Conservation (phyloP, 1,140 invertebrate genomes). For the Tetraneura akinire region DNA sequence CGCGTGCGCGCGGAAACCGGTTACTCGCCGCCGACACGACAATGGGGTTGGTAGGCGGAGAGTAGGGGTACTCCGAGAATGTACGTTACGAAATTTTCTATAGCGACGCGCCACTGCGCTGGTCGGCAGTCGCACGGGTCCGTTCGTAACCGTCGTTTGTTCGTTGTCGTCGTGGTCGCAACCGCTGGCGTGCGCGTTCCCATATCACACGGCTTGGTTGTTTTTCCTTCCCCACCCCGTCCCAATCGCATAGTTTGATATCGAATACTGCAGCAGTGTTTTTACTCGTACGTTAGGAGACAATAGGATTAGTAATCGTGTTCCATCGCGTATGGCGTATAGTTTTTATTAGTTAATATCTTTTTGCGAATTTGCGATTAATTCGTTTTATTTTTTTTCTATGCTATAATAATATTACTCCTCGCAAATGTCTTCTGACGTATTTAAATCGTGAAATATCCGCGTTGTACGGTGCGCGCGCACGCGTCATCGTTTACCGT, state of each 20-base stretch:
- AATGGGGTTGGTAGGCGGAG: not conserved
- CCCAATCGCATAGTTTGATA: not conserved
- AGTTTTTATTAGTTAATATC: too few relatives aligned
- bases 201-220: not conserved
- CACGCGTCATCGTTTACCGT: not conserved
- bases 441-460: constrained; percentile 23
- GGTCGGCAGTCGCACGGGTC: constrained; percentile 20
- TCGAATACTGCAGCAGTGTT: too few relatives aligned
- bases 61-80: constrained; percentile 24
- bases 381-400: too few relatives aligned
- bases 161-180: not conserved
- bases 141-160: constrained; percentile 26
- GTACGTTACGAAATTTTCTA: constrained; percentile 49
- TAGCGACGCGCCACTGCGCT: not conserved
- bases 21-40: not conserved
- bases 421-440: constrained; percentile 34
- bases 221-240: not conserved
- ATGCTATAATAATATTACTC: too few relatives aligned
- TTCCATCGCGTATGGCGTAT: not conserved
- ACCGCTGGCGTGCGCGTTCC: constrained; percentile 1
- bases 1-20: constrained; percentile 39
- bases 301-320: too few relatives aligned
- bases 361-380: not conserved
- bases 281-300: too few relatives aligned
- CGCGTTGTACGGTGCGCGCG: not conserved